Conservation (phyloP, 2,113 vertebrate species). For the Podiceps cristatus region DNA sequence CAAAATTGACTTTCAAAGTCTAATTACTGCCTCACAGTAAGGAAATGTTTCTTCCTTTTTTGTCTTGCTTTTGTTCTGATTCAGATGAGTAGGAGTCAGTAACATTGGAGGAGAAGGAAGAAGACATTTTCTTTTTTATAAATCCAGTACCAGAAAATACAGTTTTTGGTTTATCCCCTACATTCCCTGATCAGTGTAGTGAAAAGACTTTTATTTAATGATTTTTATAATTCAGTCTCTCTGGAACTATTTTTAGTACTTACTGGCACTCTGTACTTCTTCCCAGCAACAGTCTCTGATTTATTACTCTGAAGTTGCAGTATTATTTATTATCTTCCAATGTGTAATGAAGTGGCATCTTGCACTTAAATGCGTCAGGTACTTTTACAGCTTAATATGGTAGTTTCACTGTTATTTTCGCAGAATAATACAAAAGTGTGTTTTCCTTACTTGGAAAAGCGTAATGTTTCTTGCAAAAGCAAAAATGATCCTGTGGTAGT, state of each 20-base stretch:
- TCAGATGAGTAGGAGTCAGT: not conserved
- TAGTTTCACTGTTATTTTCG: not conserved
- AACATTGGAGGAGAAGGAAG: not conserved
- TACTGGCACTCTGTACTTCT: slow-evolving; percentile 15
- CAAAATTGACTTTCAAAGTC: not conserved
- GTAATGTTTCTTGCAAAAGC: not conserved
- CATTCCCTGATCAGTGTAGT: not conserved
- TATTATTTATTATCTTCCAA: slow-evolving; percentile 62
- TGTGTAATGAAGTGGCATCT: not conserved
- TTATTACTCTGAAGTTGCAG: slow-evolving; percentile 52
- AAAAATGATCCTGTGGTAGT: not conserved
- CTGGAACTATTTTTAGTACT: slow-evolving; percentile 60
- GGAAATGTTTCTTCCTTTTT: not conserved
- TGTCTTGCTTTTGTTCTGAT: not conserved
- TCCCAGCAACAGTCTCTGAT: slow-evolving; percentile 44
- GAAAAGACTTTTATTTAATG: slow-evolving; percentile 53
- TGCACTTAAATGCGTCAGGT: not conserved
- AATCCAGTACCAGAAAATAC: slow-evolving; percentile 4
- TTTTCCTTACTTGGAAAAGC: not conserved
- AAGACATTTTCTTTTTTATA: not conserved
- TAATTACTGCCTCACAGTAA: not conserved
- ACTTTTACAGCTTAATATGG: not conserved
- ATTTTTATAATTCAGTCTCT: slow-evolving; percentile 47
- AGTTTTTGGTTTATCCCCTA: not conserved
- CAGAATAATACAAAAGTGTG: not conserved